phyloP scores from a whole-genome alignment of 2,888 invertebrate species.

The Calameuta pallipes region DNA sequence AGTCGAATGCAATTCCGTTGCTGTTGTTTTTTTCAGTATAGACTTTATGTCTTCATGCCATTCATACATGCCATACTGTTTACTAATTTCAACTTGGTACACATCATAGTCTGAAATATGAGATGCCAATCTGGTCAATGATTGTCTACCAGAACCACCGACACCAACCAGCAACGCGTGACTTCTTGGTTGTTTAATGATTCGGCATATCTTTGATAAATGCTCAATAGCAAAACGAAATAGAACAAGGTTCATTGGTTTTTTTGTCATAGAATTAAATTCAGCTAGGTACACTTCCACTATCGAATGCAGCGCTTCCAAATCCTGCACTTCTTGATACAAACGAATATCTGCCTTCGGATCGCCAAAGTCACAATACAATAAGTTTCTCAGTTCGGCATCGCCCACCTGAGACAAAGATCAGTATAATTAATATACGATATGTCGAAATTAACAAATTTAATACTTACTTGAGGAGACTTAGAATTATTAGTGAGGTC shows the following conservation, averaged over 20 bases:
- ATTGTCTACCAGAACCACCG: slow-evolving; percentile 94
- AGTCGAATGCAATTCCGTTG: slow-evolving; percentile 87
- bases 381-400: slow-evolving; percentile 82
- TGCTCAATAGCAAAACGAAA: slow-evolving; percentile 96
- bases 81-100: slow-evolving; percentile 89
- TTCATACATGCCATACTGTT: slow-evolving; percentile 84
- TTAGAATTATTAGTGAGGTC: slow-evolving; percentile 70
- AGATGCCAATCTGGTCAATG: slow-evolving; percentile 88
- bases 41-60: slow-evolving; percentile 93
- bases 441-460: background rate
- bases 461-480: slow-evolving; percentile 28
- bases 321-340: slow-evolving; percentile 88
- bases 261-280: slow-evolving; percentile 95
- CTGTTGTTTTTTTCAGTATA: slow-evolving; percentile 83
- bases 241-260: slow-evolving; percentile 94
- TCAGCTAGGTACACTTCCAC: slow-evolving; percentile 91
- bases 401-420: slow-evolving; percentile 75
- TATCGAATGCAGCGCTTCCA: slow-evolving; percentile 82
- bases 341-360: slow-evolving; percentile 90
- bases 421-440: background rate
- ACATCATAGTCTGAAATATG: slow-evolving; percentile 94
- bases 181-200: slow-evolving; percentile 91
- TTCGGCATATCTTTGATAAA: slow-evolving; percentile 89
- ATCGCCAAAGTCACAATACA: slow-evolving; percentile 96
- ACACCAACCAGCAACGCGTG: slow-evolving; percentile 92